Base-by-base conservation (phyloP, 2,888 invertebrate species). In the Drosophila conformis region DNA sequence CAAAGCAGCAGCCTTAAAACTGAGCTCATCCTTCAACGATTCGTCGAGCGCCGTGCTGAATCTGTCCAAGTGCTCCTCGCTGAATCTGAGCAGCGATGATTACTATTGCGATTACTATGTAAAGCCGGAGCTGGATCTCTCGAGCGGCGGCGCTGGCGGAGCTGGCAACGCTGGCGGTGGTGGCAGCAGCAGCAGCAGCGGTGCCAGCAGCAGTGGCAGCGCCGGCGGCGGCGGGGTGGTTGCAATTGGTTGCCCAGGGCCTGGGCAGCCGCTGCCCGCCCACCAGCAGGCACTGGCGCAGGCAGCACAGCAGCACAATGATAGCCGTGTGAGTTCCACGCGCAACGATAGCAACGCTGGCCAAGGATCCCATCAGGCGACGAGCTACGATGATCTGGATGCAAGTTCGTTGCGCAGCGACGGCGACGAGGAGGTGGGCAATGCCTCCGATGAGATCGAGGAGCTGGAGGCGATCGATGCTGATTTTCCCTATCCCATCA, bases 401-500 rank as follows among this genome's bases (percentile, higher is more conserved):
- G 90, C 82, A 57, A 87, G 85, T 4, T 91, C 91, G n/a, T 13
- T 89, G 73, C 87, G 90, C 49, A 91, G 91, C 38, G 56, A 56
- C 54, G 91, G 80, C 13, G 83, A 83, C 8, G 82, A 83, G 29
- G 87, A 87, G 35, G 86, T 67, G 10, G 81, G 81, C 48, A 81
- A 91, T 57, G 89, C 80, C 10, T 91, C 92, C 29, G 92, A 91
- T 48, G 93, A 91, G 72, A 90, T 92, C 4, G 92, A 92, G 68
- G 92, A 92, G 60, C 65, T 92, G 57, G 92, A 92, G 58, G 93
- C 92, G 21, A 92, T 92, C 54, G 92, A 92, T 80, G 92, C 92
- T 0, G 92, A 92, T 60, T 92, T 92, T 38, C 92, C 92, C 5
- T 92, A 92, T 87, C 92, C 92, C 31, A 83, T 92, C 46, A 92